phyloP scores from a whole-genome alignment of 2,888 invertebrate genomes.

The Eupithecia centaureata region DNA sequence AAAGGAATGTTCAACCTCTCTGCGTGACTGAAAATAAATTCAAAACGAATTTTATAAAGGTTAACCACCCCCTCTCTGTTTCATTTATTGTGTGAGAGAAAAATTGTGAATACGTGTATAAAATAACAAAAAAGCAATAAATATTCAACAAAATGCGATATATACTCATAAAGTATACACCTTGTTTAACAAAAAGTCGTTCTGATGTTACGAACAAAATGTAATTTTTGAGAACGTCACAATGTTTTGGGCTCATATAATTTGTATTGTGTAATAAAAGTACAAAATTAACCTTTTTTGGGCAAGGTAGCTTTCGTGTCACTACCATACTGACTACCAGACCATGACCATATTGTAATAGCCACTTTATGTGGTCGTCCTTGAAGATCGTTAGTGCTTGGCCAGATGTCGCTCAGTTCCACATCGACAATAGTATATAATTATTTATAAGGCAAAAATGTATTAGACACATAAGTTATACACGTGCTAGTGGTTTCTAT shows the following conservation, averaged over 20 bases:
- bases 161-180: neutral
- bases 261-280: neutral
- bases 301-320: too few species aligned
- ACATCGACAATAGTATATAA: too few species aligned
- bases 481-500: too few species aligned
- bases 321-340: too few species aligned
- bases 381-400: too few species aligned
- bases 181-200: neutral
- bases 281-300: too few species aligned
- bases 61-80: neutral
- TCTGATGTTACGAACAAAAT: neutral
- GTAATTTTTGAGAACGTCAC: neutral
- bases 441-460: too few species aligned
- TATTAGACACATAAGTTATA: too few species aligned
- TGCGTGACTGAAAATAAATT: neutral
- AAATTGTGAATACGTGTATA: neutral
- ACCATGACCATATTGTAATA: too few species aligned
- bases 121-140: constrained; percentile 1
- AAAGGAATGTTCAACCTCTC: constrained; percentile 1
- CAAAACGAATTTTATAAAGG: neutral
- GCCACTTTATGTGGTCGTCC: too few species aligned
- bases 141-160: constrained; percentile 6
- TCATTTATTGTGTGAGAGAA: neutral
- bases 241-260: neutral
- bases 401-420: too few species aligned